Percentiles rank a stretch among this genome's conserved stretches.
phyloP scores from a whole-genome alignment of 2,797 vertebrate genomes.

The Lophius americanus region DNA sequence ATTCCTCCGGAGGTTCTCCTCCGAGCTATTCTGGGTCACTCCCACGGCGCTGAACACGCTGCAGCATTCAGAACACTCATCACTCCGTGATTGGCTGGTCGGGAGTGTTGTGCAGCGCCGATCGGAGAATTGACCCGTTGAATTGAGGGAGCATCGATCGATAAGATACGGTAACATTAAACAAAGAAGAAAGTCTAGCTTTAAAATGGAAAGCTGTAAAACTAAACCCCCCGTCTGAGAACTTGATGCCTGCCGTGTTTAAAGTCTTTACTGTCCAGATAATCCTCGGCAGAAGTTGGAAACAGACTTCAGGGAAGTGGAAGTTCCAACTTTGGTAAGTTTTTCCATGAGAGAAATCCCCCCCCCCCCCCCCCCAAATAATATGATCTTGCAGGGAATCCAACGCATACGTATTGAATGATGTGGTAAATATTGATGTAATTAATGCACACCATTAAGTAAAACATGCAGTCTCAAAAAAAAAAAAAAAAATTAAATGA shows the following conservation, averaged over 20 bases:
- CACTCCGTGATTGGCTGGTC: slow-evolving; percentile 47
- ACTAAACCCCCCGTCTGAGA: background rate
- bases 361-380: no score
- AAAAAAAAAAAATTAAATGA: no score
- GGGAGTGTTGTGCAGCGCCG: slow-evolving; percentile 60
- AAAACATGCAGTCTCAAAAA: no score
- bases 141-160: slow-evolving; percentile 39
- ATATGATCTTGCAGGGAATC: slow-evolving; percentile 9
- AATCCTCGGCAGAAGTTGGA: background rate
- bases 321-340: background rate
- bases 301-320: background rate
- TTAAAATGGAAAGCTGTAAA: background rate
- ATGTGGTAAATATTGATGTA: no score
- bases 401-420: no score
- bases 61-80: slow-evolving; percentile 26
- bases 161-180: slow-evolving; percentile 23
- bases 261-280: background rate
- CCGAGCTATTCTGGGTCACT: slow-evolving; percentile 35
- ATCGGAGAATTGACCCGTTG: slow-evolving; percentile 51
- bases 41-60: slow-evolving; percentile 18
- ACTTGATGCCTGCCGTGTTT: background rate
- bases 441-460: no score
- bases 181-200: slow-evolving; percentile 1
- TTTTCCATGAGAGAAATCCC: background rate
- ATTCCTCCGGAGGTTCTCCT: slow-evolving; percentile 38